A percentile compares a stretch with the other conserved stretches of the same genome.
These are phyloP conservation scores for Meleagris gallopavo DNA, from an alignment of 2,113 vertebrate species.

Conservation along the genomic window DNA sequence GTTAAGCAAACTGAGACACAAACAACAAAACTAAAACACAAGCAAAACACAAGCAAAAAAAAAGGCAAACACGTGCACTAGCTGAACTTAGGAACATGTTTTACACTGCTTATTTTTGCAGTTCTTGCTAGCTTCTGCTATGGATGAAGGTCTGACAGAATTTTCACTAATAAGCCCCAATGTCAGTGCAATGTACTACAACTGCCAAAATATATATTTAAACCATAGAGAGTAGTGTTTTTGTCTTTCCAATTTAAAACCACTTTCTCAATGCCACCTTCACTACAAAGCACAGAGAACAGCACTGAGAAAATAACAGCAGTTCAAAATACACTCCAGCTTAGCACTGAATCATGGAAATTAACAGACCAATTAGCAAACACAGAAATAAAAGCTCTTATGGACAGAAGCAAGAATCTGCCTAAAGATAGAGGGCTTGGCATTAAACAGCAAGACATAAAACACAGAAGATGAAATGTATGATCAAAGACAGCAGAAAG, in stretches of 20 bases:
- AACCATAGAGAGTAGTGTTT: slow-evolving; percentile 42
- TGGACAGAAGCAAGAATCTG: not conserved
- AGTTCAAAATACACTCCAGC: not conserved
- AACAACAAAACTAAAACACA: not conserved
- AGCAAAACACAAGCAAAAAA: not conserved
- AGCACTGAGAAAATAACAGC: slow-evolving; percentile 17
- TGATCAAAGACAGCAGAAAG: not conserved
- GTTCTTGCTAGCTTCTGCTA: slow-evolving; percentile 16
- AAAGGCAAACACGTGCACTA: not conserved
- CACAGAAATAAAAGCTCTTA: not conserved
- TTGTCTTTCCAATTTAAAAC: slow-evolving; percentile 42
- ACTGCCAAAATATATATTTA: slow-evolving; percentile 61
- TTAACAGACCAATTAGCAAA: not conserved
- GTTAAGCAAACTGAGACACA: not conserved
- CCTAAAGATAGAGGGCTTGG: not conserved
- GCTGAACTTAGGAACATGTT: slow-evolving; percentile 44
- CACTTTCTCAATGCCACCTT: slow-evolving; percentile 6
- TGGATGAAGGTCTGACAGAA: slow-evolving; percentile 22
- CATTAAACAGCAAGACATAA: not conserved
- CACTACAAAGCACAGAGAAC: slow-evolving; percentile 15
- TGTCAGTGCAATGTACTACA: slow-evolving; percentile 41
- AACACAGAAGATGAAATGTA: not conserved
- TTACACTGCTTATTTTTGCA: slow-evolving; percentile 54
- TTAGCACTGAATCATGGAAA: not conserved
- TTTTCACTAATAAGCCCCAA: not conserved